Conservation (phyloP, 2,113 vertebrate species). For the Craseonycteris thonglongyai region DNA sequence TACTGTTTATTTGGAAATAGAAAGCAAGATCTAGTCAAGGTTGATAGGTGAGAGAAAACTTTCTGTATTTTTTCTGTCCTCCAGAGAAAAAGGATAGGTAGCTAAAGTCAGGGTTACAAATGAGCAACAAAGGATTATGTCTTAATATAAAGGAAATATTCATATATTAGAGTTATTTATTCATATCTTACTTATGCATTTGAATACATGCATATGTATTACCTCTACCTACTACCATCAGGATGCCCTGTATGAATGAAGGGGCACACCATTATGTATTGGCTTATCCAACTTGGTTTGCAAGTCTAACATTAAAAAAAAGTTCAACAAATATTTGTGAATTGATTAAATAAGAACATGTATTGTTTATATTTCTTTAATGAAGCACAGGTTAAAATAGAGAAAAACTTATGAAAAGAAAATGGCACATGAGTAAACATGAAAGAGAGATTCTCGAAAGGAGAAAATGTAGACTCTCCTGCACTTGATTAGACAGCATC, state of each 20-base stretch:
- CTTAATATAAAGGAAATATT: neutral
- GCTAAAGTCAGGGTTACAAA: neutral
- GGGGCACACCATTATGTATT: neutral
- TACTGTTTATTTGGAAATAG: neutral
- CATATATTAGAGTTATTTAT: rapidly evolving
- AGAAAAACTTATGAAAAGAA: neutral
- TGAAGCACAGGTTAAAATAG: neutral
- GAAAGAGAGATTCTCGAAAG: neutral
- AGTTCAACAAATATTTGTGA: too few relatives aligned
- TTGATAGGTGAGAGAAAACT: neutral
- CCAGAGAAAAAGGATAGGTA: neutral
- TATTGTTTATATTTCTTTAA: neutral
- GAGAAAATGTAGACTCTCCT: neutral
- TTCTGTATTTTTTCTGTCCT: neutral
- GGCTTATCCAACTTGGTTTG: neutral
- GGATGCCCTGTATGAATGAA: too few relatives aligned
- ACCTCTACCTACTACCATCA: neutral
- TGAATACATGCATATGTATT: neutral
- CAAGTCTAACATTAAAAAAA: neutral
- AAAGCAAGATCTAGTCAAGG: neutral
- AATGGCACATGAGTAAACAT: neutral
- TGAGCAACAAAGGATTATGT: neutral
- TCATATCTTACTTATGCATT: neutral
- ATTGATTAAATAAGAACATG: neutral
- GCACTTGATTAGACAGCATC: neutral